Percentiles rank a stretch among this genome's conserved stretches.
These are phyloP conservation scores for Epizoanthus stellaris DNA, from an alignment of 92 coral and sea anemone genomes.

Conservation along the genomic window DNA sequence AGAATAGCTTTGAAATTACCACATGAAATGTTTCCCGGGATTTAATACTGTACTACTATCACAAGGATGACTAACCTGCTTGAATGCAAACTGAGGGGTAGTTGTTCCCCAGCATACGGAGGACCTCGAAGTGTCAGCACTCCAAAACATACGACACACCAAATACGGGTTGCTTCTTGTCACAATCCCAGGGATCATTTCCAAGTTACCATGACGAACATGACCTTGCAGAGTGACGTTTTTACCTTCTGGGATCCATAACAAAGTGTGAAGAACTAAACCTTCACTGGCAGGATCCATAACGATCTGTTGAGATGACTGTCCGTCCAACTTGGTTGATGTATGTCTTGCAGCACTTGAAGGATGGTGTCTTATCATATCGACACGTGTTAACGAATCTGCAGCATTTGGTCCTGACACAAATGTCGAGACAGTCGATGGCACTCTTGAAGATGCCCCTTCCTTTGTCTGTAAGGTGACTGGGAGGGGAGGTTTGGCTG, in stretches of 20 bases:
- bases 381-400: slow-evolving; percentile 12
- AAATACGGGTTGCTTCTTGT: slow-evolving; percentile 79
- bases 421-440: not conserved
- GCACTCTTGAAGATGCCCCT: not conserved
- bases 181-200: slow-evolving; percentile 49
- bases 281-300: slow-evolving; percentile 44
- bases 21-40: too few relatives aligned
- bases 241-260: slow-evolving; percentile 97
- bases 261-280: slow-evolving; percentile 75
- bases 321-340: not conserved
- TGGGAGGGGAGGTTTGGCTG: slow-evolving; percentile 62
- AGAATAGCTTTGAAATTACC: too few relatives aligned
- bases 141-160: slow-evolving; percentile 97
- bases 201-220: slow-evolving; percentile 46
- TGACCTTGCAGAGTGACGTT: slow-evolving; percentile 57
- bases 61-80: slow-evolving; percentile 69
- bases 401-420: not conserved
- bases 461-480: not conserved
- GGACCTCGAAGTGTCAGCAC: slow-evolving; percentile 89
- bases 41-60: too few relatives aligned
- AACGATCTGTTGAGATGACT: not conserved
- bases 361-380: slow-evolving; percentile 34
- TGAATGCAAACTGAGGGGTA: slow-evolving; percentile 86
- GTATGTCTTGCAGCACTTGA: not conserved
- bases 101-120: slow-evolving; percentile 82